Evolutionary conservation across 2,888 invertebrate species (phyloP).

Genomic region (Hermodice carunculata): DNA sequence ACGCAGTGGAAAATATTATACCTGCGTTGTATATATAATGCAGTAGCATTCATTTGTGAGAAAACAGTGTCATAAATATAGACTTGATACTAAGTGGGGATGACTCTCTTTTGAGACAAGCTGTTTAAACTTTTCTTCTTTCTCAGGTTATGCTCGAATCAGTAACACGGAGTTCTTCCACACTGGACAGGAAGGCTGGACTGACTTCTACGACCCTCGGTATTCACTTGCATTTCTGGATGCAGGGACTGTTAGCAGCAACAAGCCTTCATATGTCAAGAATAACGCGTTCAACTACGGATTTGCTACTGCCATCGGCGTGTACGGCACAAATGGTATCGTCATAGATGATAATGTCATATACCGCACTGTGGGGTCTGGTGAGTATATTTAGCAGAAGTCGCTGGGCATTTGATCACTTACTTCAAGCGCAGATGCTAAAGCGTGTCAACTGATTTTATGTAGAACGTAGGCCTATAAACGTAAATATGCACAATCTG

Average conservation of each 20-base stretch:
- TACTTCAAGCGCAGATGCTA: no score
- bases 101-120: no score
- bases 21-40: no score
- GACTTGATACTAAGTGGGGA: no score
- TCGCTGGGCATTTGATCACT: no score
- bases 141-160: slow-evolving; percentile 41
- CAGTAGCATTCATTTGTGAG: no score
- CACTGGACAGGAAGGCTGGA: slow-evolving; percentile 43
- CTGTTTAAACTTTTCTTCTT: no score
- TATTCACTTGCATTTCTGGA: slow-evolving; percentile 38
- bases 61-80: no score
- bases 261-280: slow-evolving; percentile 39
- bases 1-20: no score
- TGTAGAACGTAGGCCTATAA: no score
- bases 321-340: slow-evolving; percentile 32
- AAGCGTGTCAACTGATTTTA: no score
- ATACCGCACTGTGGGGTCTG: slow-evolving; percentile 41
- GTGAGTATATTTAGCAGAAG: slow-evolving; percentile 18
- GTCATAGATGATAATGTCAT: slow-evolving; percentile 40
- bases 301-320: slow-evolving; percentile 45
- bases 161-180: slow-evolving; percentile 39
- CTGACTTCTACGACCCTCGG: slow-evolving; percentile 39
- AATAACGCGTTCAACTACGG: slow-evolving; percentile 39
- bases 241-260: slow-evolving; percentile 26
- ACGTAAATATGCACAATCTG: no score